A percentile compares a stretch with the other conserved stretches of the same genome.
phyloP scores from a whole-genome alignment of 2,888 invertebrate genomes.

The Brenthis daphne region DNA sequence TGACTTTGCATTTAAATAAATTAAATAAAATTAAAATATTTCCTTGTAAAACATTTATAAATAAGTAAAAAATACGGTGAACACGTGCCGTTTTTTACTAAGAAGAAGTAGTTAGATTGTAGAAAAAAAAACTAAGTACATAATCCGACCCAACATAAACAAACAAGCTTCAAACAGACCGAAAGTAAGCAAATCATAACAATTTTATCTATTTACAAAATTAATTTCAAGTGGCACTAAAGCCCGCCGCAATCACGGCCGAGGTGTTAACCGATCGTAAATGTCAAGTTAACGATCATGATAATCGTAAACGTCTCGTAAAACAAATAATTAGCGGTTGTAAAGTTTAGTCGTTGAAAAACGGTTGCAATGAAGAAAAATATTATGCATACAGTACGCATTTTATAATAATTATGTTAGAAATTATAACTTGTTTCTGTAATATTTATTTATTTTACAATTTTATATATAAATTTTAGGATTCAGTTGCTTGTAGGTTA shows the following conservation, averaged over 20 bases:
- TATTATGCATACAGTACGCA: conserved; percentile 12
- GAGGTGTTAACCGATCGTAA: conserved; percentile 77
- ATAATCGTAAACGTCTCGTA: conserved; percentile 76
- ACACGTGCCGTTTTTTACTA: neutral
- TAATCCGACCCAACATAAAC: conserved; percentile 2
- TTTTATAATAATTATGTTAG: conserved; percentile 12
- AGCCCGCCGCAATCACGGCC: conserved; percentile 58
- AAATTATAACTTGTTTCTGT: neutral
- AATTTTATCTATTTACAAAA: conserved; percentile 61
- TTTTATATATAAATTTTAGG: neutral
- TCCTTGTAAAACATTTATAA: neutral
- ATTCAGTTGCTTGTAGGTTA: neutral
- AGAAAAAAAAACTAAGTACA: neutral
- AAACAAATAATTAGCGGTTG: conserved; percentile 76
- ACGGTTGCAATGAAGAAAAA: conserved; percentile 26
- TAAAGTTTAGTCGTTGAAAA: conserved; percentile 49
- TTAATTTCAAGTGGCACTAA: conserved; percentile 65
- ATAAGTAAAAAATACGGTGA: neutral
- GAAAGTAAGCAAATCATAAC: conserved; percentile 24
- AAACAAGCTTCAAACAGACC: conserved; percentile 1
- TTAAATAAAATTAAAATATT: neutral
- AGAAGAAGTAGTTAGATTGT: neutral
- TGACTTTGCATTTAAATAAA: neutral
- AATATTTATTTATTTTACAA: conserved; percentile 1
- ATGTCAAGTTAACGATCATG: conserved; percentile 74